Evolutionary conservation across 1,140 invertebrate genomes (phyloP).

Genomic region (Chymomyza costata): DNA sequence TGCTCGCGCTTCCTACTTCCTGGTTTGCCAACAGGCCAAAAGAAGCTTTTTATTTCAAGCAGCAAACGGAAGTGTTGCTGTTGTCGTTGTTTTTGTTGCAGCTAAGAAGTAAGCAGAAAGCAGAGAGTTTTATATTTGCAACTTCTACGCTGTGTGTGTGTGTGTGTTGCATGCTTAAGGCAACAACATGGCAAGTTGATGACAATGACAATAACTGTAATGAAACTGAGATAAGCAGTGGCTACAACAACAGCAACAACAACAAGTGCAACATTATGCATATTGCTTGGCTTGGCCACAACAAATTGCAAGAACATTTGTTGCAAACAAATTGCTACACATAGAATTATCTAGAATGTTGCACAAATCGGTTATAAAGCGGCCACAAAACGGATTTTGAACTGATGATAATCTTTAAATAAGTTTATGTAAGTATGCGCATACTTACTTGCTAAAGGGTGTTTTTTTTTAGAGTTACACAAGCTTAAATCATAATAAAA

Average conservation of each 20-base stretch:
- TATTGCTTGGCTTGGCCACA: constrained; percentile 25
- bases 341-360: too few relatives aligned
- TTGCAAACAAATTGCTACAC: constrained; percentile 45
- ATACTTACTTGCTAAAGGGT: too few relatives aligned
- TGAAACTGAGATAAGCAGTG: constrained; percentile 62
- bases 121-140: not conserved
- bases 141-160: too few relatives aligned
- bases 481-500: too few relatives aligned
- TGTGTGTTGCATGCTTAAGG: constrained; percentile 3
- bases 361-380: too few relatives aligned
- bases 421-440: too few relatives aligned
- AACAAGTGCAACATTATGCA: not conserved
- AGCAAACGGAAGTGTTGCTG: constrained; percentile 58
- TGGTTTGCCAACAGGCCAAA: constrained; percentile 24
- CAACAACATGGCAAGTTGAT: constrained; percentile 58
- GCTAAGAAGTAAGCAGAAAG: constrained; percentile 29
- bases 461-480: too few relatives aligned
- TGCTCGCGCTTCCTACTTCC: not conserved
- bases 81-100: constrained; percentile 36
- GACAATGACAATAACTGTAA: constrained; percentile 67
- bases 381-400: too few relatives aligned
- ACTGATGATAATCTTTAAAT: too few relatives aligned
- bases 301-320: constrained; percentile 56
- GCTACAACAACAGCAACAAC: constrained; percentile 12
- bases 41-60: constrained; percentile 66